These are phyloP conservation scores for Origma solitaria DNA, from an alignment of 2,113 vertebrate species.

Conservation along the genomic window DNA sequence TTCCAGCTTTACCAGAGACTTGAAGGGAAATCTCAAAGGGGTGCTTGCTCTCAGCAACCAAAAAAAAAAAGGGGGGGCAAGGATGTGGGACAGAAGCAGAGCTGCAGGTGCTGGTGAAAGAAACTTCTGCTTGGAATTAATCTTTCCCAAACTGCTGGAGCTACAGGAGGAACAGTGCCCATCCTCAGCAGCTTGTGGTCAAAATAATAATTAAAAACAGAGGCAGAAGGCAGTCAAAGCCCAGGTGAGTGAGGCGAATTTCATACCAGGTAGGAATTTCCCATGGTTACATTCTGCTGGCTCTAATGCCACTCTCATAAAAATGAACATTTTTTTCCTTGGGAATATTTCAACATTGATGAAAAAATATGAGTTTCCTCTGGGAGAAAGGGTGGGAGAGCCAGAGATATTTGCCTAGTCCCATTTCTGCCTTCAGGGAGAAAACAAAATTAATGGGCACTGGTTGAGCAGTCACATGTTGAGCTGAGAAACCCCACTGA, in stretches of 20 bases:
- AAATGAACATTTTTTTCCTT: slow-evolving; percentile 7
- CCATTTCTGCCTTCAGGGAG: slow-evolving; percentile 38
- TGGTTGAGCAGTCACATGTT: not conserved
- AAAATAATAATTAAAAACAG: not conserved
- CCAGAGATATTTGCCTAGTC: not conserved
- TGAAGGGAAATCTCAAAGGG: not conserved
- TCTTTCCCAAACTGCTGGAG: not conserved
- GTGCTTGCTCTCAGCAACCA: not conserved
- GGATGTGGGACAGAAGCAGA: not conserved
- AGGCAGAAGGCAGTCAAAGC: not conserved
- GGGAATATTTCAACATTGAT: slow-evolving; percentile 35
- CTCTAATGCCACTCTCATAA: slow-evolving; percentile 1
- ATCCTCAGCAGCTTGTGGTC: not conserved
- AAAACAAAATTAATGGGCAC: slow-evolving; percentile 34
- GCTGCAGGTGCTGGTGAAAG: not conserved
- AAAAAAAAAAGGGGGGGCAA: not conserved
- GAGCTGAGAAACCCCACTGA: not conserved
- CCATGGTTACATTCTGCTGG: not conserved
- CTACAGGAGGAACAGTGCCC: not conserved
- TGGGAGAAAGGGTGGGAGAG: slow-evolving; percentile 20
- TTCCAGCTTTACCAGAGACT: not conserved
- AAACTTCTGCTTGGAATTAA: not conserved
- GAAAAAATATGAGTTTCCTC: slow-evolving; percentile 9
- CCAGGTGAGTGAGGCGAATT: slow-evolving; percentile 17
- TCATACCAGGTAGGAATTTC: slow-evolving; percentile 30